These are phyloP conservation scores for Thyatira batis DNA, from an alignment of 2,888 invertebrate species.

Conservation along the genomic window DNA sequence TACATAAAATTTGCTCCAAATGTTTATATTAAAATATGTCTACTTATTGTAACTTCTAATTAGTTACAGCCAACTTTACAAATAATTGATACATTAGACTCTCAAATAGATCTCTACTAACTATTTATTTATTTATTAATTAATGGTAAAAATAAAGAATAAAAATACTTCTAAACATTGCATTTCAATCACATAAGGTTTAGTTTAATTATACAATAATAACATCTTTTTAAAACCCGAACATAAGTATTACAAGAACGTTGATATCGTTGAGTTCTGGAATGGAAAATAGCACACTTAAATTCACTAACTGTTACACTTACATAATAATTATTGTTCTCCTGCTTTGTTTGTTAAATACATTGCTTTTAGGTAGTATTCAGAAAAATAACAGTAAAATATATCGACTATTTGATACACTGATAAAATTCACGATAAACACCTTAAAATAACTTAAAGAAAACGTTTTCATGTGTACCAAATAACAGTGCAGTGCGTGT, in stretches of 20 bases:
- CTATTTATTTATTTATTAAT: slow-evolving; percentile 77
- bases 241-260: slow-evolving; percentile 81
- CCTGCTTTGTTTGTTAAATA: slow-evolving; percentile 81
- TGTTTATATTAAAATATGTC: slow-evolving; percentile 82
- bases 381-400: slow-evolving; percentile 81
- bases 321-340: slow-evolving; percentile 83
- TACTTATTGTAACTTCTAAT: slow-evolving; percentile 81
- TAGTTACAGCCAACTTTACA: slow-evolving; percentile 83
- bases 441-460: slow-evolving; percentile 72
- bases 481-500: slow-evolving; percentile 77
- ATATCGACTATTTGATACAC: slow-evolving; percentile 74
- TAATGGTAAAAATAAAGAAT: slow-evolving; percentile 83
- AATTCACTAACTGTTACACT: slow-evolving; percentile 82
- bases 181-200: slow-evolving; percentile 83
- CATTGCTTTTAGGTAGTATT: slow-evolving; percentile 78
- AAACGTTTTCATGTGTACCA: slow-evolving; percentile 65
- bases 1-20: slow-evolving; percentile 82
- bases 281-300: slow-evolving; percentile 83
- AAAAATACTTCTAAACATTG: slow-evolving; percentile 83
- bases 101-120: slow-evolving; percentile 83
- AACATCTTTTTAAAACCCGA: slow-evolving; percentile 81
- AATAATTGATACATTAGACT: slow-evolving; percentile 83
- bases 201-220: slow-evolving; percentile 81
- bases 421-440: slow-evolving; percentile 72
- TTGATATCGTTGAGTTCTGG: slow-evolving; percentile 81